These are phyloP conservation scores for Athene cunicularia DNA, from an alignment of 2,113 vertebrate species.

Conservation along the genomic window DNA sequence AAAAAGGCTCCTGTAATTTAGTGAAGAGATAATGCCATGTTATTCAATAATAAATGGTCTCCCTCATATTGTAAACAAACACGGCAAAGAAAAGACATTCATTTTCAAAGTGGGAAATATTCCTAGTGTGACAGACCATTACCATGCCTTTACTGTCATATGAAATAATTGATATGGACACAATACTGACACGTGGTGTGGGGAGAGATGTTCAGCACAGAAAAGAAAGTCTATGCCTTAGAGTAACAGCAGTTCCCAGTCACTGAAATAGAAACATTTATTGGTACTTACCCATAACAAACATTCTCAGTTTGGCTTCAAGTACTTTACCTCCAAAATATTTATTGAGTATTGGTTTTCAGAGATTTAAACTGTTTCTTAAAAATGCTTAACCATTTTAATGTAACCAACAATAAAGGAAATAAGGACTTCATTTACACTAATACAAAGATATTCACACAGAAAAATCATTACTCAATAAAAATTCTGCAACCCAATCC, in stretches of 20 bases:
- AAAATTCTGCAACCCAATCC: background rate
- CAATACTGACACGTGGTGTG: background rate
- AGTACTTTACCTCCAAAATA: background rate
- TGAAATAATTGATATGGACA: background rate
- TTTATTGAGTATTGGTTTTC: background rate
- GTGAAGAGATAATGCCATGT: background rate
- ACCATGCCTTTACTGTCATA: background rate
- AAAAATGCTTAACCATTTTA: background rate
- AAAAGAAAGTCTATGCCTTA: background rate
- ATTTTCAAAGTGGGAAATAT: background rate
- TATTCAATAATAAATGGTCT: background rate
- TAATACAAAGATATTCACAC: background rate
- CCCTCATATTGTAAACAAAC: background rate
- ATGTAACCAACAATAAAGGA: background rate
- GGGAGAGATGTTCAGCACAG: background rate
- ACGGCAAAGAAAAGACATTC: background rate
- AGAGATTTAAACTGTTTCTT: background rate
- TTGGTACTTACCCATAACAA: background rate
- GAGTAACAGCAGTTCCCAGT: background rate
- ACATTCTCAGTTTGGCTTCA: background rate
- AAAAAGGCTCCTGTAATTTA: background rate
- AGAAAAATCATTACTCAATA: background rate
- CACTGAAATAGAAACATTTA: background rate
- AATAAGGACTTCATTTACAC: background rate
- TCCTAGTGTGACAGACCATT: background rate